A percentile compares a stretch with the other conserved stretches of the same genome.
Evolutionary conservation across 2,888 invertebrate genomes (phyloP).

Genomic region (Ophion ventricosus): DNA sequence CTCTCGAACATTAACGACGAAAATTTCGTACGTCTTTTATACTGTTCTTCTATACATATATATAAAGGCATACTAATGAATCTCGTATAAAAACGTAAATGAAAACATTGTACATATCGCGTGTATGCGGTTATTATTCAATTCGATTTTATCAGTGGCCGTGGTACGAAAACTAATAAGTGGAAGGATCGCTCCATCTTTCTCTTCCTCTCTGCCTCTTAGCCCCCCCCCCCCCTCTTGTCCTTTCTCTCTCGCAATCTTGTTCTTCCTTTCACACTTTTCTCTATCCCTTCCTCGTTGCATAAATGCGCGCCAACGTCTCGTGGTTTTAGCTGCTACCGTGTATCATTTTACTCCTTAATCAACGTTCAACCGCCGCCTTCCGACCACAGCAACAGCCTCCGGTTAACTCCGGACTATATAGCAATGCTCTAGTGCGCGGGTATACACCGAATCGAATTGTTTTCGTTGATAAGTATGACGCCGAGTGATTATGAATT

Average conservation of each 20-base stretch:
- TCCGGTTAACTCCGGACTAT: constrained; percentile 13
- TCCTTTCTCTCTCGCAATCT: neutral
- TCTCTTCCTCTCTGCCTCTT: neutral
- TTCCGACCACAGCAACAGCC: constrained; percentile 44
- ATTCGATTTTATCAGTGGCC: neutral
- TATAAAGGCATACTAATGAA: neutral
- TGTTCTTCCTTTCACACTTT: neutral
- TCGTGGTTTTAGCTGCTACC: constrained; percentile 29
- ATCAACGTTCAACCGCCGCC: constrained; percentile 24
- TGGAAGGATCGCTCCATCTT: neutral
- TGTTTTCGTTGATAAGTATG: neutral
- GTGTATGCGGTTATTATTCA: neutral
- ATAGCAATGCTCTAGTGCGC: neutral
- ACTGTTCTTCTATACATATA: neutral
- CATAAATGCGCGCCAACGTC: constrained; percentile 26
- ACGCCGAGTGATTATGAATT: neutral
- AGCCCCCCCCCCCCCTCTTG: neutral
- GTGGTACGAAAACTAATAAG: neutral
- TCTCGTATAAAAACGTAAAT: too few relatives aligned
- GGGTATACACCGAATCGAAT: neutral
- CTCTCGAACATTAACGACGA: neutral
- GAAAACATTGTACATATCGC: too few relatives aligned
- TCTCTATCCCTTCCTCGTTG: constrained; percentile 9
- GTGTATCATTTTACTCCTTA: constrained; percentile 12
- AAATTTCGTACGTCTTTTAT: constrained; percentile 51